Evolutionary conservation across 2,113 vertebrate species (phyloP).

Genomic region (Gambusia holbrooki): DNA sequence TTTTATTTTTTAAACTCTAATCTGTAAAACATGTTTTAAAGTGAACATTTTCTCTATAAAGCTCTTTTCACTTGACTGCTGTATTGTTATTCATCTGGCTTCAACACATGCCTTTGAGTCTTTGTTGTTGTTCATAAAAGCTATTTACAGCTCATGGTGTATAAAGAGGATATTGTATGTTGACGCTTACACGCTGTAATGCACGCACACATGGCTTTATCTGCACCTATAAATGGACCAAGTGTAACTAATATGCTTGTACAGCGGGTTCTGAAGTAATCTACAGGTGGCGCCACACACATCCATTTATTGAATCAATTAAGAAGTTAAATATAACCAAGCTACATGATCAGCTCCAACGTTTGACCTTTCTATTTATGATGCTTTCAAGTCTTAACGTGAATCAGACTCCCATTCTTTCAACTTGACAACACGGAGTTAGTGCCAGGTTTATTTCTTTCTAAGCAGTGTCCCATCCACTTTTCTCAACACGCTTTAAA

Average conservation of each 20-base stretch:
- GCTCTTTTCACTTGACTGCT: slow-evolving; percentile 42
- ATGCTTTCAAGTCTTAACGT: slow-evolving; percentile 58
- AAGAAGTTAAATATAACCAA: slow-evolving; percentile 68
- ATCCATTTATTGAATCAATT: slow-evolving; percentile 74
- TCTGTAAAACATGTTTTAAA: slow-evolving; percentile 69
- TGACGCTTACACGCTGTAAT: slow-evolving; percentile 50
- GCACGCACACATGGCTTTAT: slow-evolving; percentile 50
- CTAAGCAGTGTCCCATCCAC: background rate
- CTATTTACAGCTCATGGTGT: slow-evolving; percentile 57
- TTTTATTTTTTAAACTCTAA: slow-evolving; percentile 44
- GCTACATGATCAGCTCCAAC: slow-evolving; percentile 57
- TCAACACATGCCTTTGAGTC: background rate
- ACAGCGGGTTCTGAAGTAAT: slow-evolving; percentile 58
- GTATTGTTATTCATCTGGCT: slow-evolving; percentile 51
- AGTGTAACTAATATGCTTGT: slow-evolving; percentile 72
- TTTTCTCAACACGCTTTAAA: slow-evolving; percentile 13
- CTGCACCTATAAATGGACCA: slow-evolving; percentile 68
- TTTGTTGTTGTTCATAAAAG: slow-evolving; percentile 14
- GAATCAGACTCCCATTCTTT: slow-evolving; percentile 46
- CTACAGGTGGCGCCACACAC: slow-evolving; percentile 77
- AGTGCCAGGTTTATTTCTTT: slow-evolving; percentile 7
- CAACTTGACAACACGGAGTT: slow-evolving; percentile 43
- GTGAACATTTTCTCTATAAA: slow-evolving; percentile 66
- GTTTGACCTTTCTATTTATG: slow-evolving; percentile 62
- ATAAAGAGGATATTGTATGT: slow-evolving; percentile 55